Base-by-base conservation (phyloP, 2,113 vertebrate species). In the Emydocephalus ijimae region DNA sequence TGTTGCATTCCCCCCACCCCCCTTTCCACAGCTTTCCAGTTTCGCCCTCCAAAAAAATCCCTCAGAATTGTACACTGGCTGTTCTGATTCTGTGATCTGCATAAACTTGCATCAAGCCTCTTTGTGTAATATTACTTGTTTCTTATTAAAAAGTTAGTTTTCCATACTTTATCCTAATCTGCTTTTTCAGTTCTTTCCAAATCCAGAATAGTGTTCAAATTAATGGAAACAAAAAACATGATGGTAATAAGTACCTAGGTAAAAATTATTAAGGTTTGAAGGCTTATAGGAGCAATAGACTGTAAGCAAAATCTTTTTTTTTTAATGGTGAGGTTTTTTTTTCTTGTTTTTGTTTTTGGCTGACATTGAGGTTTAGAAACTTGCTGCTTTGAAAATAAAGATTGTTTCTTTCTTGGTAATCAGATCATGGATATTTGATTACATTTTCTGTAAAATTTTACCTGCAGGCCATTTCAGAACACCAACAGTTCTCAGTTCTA, bases 61-160 rank as follows among this genome's bases (percentile, higher is more conserved):
- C 23, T 11, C 15, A 61, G 88, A 43, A 45, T 8, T 7, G 15
- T n/a, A 24, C 24, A 26, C 23, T 12, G 86, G 43, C 29, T 86
- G 88, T n/a, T 92, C 74, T 64, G 20, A 86, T 87, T 86, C 55
- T 61, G 23, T 90, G 69, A 50, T 86, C 89, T 43, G 64, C 90
- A 93, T 52, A 90, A 61, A 64, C 48, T 5, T 12, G 26, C 18
- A 6, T 39, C 54, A 61, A 39, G 50, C 45, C 48, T 18, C 45
- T 87, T 85, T 87, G 56, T 87, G 74, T 39, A 87, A 11, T 64
- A 61, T 43, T 7, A 74, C 29, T 90, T 61, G 29, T 90, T 90
- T 92, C 26, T 61, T 18, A 52, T 89, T 57, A 59, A 86, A 34
- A 52, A 59, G 43, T 26, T 56, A 52, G 20, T 34, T 56, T 85